Conservation (phyloP, 2,113 vertebrate species). For the Sylvia atricapilla region DNA sequence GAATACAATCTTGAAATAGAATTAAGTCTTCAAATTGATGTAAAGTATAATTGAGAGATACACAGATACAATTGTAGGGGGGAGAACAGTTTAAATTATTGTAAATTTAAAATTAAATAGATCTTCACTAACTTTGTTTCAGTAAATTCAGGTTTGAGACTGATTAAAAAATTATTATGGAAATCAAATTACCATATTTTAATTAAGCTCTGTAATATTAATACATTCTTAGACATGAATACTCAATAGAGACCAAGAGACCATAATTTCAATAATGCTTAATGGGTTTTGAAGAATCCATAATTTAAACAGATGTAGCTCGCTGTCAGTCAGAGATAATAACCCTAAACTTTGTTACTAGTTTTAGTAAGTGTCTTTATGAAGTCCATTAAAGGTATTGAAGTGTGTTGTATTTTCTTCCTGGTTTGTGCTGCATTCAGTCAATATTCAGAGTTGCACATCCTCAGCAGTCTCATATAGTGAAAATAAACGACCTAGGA, state of each 20-base stretch:
- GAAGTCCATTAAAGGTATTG: not conserved
- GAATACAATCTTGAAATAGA: not conserved
- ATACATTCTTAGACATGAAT: not conserved
- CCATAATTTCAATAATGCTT: not conserved
- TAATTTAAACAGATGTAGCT: not conserved
- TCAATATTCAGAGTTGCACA: not conserved
- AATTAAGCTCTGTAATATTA: not conserved
- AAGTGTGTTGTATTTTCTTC: not conserved
- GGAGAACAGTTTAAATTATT: fast-evolving
- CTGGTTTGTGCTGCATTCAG: not conserved
- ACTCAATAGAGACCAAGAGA: not conserved
- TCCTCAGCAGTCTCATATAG: not conserved
- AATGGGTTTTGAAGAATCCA: not conserved
- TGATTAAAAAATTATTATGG: not conserved
- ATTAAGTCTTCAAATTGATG: not conserved
- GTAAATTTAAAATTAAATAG: not conserved
- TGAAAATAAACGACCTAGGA: not conserved
- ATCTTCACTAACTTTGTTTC: not conserved
- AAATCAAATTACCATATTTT: not conserved
- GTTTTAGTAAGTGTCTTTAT: not conserved
- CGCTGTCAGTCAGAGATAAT: not conserved
- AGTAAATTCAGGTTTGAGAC: not conserved
- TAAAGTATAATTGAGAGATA: not conserved
- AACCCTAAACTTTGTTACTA: not conserved
- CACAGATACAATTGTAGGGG: not conserved